Percentiles rank a stretch among this genome's conserved stretches.
These are phyloP conservation scores for Astyanax mexicanus DNA, from an alignment of 2,797 vertebrate species.

Conservation along the genomic window DNA sequence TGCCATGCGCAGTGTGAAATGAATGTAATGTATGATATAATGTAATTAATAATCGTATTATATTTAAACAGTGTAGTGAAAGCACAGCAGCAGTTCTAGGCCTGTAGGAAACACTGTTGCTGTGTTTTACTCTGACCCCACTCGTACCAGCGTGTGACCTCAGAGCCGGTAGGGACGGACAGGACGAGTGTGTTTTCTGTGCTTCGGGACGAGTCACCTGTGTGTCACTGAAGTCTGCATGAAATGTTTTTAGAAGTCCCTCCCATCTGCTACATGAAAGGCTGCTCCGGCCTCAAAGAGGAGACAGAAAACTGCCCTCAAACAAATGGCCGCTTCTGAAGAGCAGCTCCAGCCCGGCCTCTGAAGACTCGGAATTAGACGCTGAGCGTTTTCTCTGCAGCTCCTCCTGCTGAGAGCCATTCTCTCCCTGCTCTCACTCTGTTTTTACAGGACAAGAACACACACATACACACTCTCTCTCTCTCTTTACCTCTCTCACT, in stretches of 20 bases:
- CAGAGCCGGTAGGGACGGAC: constrained; percentile 14
- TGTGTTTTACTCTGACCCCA: neutral
- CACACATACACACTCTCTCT: constrained; percentile 7
- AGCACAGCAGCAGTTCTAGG: neutral
- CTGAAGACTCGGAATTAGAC: constrained; percentile 60
- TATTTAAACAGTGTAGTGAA: too few species aligned
- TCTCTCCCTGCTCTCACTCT: neutral
- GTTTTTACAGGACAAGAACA: constrained; percentile 58
- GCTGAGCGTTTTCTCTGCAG: constrained; percentile 63
- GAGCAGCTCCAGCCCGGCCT: constrained; percentile 62
- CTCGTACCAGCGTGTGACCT: neutral
- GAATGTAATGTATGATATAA: too few species aligned
- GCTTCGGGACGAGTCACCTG: constrained; percentile 42
- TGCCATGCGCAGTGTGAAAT: too few species aligned
- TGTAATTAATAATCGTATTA: too few species aligned
- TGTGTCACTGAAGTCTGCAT: constrained; percentile 64
- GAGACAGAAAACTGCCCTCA: constrained; percentile 61
- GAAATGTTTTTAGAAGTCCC: constrained; percentile 73
- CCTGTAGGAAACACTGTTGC: neutral
- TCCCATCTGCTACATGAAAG: constrained; percentile 82
- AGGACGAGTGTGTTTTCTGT: constrained; percentile 23
- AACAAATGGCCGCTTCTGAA: constrained; percentile 73
- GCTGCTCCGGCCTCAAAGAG: constrained; percentile 64
- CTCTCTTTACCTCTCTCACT: too few species aligned
- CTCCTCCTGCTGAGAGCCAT: constrained; percentile 65